Base-by-base conservation (phyloP, 2,113 vertebrate species). In the Urocynchramus pylzowi region DNA sequence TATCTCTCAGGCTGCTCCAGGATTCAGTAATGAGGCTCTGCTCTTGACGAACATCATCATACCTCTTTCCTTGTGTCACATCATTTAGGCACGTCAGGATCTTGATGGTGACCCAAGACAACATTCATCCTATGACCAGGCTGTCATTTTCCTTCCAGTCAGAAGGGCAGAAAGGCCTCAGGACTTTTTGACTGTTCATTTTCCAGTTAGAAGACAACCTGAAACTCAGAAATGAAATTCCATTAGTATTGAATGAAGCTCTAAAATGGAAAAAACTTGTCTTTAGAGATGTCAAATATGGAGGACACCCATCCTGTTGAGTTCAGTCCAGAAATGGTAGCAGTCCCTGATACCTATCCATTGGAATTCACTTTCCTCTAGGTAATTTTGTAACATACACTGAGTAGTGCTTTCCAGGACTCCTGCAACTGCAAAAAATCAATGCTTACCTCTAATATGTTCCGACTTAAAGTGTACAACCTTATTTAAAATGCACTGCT, bases 401-500 rank as follows among this genome's bases (percentile, higher is more conserved):
- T 57, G 76, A 92, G 79, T 78, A 83, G 67, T 65, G 87, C 77
- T 95, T 97, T 93, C 78, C 67, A 94, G 83, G 86, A 93, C 91
- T 96, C 94, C 59, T 74, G 56, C 91, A 94, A 94, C 50, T 59
- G 80, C 90, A 90, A 97, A 97, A 97, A 93, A 97, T 97, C 96
- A 97, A 82, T 50, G 53, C 96, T 98, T 95, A 91, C 61, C 64
- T 98, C 96, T 98, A 98, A 98, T 98, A 96, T 94, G 98, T 97
- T 98, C 94, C 0, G 76, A 98, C 98, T 98, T 98, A 89, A 98
- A 99, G 97, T 98, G 98, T 98, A 96, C 98, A 99, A 96, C 96
- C 96, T 97, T 96, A 97, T 98, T 99, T 98, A 98, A 98, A 98
- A 99, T 98, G 98, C 98, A 98, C 96, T 64, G 97, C 97, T 98